These are phyloP conservation scores for Lasioglossum marginatum DNA, from an alignment of 2,888 invertebrate genomes.

Conservation along the genomic window DNA sequence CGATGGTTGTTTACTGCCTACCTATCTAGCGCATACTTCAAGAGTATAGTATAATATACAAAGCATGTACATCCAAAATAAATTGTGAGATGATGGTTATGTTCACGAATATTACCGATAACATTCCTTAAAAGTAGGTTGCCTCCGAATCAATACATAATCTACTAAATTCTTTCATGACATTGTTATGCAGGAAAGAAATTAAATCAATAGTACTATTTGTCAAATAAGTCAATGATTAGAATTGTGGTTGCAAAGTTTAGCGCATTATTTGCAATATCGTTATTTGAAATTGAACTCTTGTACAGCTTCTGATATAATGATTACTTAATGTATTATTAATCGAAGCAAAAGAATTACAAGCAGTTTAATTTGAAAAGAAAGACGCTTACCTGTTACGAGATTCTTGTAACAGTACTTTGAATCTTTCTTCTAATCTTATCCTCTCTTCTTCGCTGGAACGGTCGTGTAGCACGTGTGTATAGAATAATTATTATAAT, in stretches of 20 bases:
- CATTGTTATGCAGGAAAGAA: conserved; percentile 5
- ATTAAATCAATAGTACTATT: conserved; percentile 22
- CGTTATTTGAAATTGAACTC: neutral
- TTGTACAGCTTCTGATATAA: neutral
- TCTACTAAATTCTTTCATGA: conserved; percentile 33
- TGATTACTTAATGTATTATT: neutral
- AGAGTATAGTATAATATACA: neutral
- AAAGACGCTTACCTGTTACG: conserved; percentile 74
- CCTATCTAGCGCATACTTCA: conserved; percentile 20
- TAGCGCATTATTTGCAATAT: neutral
- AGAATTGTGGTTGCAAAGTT: neutral
- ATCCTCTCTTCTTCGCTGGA: conserved; percentile 81
- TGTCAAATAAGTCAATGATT: neutral
- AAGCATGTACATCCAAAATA: conserved; percentile 51
- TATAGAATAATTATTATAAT: neutral
- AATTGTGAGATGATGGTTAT: conserved; percentile 47
- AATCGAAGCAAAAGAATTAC: neutral
- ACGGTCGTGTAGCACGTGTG: conserved; percentile 27
- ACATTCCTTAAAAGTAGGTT: conserved; percentile 69
- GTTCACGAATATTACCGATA: conserved; percentile 69
- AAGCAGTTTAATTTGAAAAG: neutral
- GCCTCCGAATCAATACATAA: conserved; percentile 67
- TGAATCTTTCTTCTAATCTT: conserved; percentile 80
- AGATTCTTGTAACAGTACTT: conserved; percentile 78
- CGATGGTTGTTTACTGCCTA: conserved; percentile 45